phyloP scores from a whole-genome alignment of 2,113 vertebrate genomes.

The Poeciliopsis prolifica region DNA sequence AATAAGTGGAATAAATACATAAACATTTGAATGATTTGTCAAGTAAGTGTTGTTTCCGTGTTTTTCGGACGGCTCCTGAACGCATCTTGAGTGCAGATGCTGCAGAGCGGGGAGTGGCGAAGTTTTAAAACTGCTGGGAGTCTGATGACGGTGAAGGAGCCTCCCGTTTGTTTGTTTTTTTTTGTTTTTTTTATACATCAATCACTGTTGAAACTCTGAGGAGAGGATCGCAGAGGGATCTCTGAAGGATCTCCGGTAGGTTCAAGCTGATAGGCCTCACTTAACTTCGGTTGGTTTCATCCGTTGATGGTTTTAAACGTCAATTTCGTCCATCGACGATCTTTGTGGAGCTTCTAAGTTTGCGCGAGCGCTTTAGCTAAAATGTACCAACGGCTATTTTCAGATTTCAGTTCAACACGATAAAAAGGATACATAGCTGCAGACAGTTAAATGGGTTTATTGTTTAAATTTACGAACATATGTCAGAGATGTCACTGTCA shows the following conservation, averaged over 20 bases:
- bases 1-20: not conserved
- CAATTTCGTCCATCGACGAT: too few relatives aligned
- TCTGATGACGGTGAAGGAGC: constrained; percentile 10
- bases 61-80: not conserved
- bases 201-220: not conserved
- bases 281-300: not conserved
- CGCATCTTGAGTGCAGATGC: constrained; percentile 34
- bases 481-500: too few relatives aligned
- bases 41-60: not conserved
- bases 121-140: not conserved
- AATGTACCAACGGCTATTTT: too few relatives aligned
- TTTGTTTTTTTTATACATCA: not conserved
- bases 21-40: not conserved
- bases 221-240: not conserved
- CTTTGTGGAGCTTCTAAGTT: too few relatives aligned
- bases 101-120: constrained; percentile 9
- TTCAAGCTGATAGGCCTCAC: not conserved
- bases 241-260: not conserved
- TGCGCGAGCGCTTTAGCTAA: too few relatives aligned
- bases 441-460: too few relatives aligned
- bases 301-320: not conserved
- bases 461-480: too few relatives aligned
- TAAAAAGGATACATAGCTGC: too few relatives aligned
- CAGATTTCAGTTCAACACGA: too few relatives aligned
- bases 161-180: not conserved